A percentile compares a stretch with the other conserved stretches of the same genome.
Conservation (phyloP, 2,888 invertebrate species). For the Xestia c-nigrum region DNA sequence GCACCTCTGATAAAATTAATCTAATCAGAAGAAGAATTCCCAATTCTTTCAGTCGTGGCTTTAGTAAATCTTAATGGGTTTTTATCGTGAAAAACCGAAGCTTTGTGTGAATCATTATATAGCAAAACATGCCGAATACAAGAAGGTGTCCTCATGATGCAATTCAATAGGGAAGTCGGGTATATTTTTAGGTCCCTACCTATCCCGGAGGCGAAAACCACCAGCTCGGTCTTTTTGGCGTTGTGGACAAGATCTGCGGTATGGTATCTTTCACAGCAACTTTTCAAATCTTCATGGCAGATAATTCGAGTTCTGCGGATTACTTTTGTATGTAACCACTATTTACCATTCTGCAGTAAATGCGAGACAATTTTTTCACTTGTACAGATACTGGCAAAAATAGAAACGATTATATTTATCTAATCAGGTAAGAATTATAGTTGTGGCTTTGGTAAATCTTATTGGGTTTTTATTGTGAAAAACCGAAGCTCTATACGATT, state of each 20-base stretch:
- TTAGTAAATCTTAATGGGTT: conserved; percentile 13
- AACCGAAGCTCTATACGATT: not conserved
- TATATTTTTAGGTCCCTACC: no score
- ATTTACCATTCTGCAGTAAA: no score
- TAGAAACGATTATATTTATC: not conserved
- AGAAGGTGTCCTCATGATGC: not conserved
- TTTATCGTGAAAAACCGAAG: conserved; percentile 5
- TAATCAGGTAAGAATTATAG: not conserved
- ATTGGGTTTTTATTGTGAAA: conserved; percentile 3
- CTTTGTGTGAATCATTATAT: not conserved
- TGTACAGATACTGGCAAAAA: not conserved
- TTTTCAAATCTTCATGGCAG: not conserved
- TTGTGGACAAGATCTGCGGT: no score
- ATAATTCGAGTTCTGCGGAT: no score
- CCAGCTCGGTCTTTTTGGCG: no score
- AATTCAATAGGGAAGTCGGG: no score
- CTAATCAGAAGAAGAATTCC: not conserved
- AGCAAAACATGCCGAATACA: not conserved
- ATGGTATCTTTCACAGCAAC: no score
- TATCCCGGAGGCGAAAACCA: no score
- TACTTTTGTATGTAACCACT: no score
- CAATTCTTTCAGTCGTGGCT: not conserved
- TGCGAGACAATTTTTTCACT: no score
- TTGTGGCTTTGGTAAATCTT: not conserved
- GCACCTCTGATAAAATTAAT: conserved; percentile 6